phyloP scores from a whole-genome alignment of 2,888 invertebrate genomes.

The Hydroisotoma schaefferi region DNA sequence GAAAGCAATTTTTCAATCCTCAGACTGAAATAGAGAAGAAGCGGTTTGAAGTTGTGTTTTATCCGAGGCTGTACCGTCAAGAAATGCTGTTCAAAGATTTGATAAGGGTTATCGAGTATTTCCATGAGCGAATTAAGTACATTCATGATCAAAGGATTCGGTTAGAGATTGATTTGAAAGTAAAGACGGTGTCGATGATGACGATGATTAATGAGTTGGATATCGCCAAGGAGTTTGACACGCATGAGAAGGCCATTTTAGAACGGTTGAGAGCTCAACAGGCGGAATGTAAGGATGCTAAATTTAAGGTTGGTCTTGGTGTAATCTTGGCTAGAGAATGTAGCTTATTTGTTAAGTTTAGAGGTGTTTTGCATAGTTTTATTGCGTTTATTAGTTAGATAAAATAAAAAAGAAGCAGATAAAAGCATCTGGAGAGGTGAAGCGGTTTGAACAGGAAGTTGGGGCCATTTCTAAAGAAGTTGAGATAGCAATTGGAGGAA shows the following conservation, averaged over 20 bases:
- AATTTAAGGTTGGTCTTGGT: constrained; percentile 21
- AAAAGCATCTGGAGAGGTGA: constrained; percentile 54
- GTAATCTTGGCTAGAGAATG: neutral
- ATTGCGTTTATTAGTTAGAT: constrained; percentile 25
- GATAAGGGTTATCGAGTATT: constrained; percentile 59
- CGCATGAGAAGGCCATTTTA: constrained; percentile 63
- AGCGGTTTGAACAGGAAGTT: constrained; percentile 55
- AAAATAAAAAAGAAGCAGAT: constrained; percentile 56
- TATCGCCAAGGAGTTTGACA: constrained; percentile 69
- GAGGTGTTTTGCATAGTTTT: neutral
- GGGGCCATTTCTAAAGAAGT: constrained; percentile 59
- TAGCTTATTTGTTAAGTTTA: neutral
- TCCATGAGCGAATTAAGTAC: constrained; percentile 63
- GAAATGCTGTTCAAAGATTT: constrained; percentile 62
- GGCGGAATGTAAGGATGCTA: constrained; percentile 33
- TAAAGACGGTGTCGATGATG: constrained; percentile 58
- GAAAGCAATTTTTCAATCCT: constrained; percentile 39
- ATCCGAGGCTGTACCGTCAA: constrained; percentile 56
- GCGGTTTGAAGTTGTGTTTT: constrained; percentile 26
- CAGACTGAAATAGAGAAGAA: constrained; percentile 27
- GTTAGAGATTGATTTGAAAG: constrained; percentile 59
- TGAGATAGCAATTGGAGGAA: constrained; percentile 58
- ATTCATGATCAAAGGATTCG: constrained; percentile 60
- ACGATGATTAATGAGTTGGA: constrained; percentile 70
- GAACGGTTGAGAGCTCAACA: constrained; percentile 54